phyloP scores from a whole-genome alignment of 2,888 invertebrate species.

The Pseudococcus longispinus region DNA sequence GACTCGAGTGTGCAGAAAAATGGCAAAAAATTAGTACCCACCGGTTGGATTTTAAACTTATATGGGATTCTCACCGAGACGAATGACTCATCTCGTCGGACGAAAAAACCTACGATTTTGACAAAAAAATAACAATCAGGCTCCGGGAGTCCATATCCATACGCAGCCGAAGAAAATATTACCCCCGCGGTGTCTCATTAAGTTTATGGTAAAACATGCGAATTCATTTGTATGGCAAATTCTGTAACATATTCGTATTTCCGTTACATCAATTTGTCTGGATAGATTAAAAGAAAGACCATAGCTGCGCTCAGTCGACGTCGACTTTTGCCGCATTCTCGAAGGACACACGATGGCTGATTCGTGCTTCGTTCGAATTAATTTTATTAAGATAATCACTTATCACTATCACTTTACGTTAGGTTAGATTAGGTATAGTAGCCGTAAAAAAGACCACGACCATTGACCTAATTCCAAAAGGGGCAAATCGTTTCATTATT shows the following conservation, averaged over 20 bases:
- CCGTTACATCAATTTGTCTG: slow-evolving; percentile 5
- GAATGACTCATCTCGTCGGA: neutral
- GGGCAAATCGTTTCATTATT: neutral
- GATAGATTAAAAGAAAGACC: neutral
- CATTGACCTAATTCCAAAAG: neutral
- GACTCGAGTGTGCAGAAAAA: neutral
- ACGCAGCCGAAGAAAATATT: neutral
- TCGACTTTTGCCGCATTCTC: neutral
- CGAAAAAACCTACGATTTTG: neutral
- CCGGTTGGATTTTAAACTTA: too few species aligned
- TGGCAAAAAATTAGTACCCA: neutral
- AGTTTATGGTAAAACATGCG: neutral
- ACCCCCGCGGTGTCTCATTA: neutral
- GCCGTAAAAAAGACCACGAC: neutral
- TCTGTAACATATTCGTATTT: neutral
- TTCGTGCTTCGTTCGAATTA: neutral
- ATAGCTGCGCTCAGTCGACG: neutral
- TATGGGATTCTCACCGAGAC: neutral
- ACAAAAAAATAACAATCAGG: neutral
- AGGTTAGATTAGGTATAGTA: neutral
- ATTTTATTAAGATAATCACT: neutral
- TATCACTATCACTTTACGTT: neutral
- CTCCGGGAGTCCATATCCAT: neutral
- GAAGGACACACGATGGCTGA: neutral
- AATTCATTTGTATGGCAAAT: slow-evolving; percentile 5